Conservation (phyloP, 2,888 invertebrate genomes). For the Lepas anatifera region DNA sequence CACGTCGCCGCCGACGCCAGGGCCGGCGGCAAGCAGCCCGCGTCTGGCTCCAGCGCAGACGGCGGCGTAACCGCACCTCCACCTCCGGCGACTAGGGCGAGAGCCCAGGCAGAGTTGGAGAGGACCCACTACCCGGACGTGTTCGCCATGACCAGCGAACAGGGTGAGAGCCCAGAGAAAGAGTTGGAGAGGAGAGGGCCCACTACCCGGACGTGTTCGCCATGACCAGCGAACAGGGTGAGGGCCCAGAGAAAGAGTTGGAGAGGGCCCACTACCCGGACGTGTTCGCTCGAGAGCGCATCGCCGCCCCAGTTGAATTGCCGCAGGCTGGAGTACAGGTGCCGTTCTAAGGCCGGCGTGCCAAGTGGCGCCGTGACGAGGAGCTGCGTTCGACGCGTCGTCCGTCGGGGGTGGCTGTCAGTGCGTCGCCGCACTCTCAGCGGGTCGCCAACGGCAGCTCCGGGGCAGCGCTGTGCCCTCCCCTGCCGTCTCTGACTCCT, state of each 20-base stretch:
- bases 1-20: slow-evolving; percentile 35
- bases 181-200: slow-evolving; percentile 45
- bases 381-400: slow-evolving; percentile 79
- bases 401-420: slow-evolving; percentile 37
- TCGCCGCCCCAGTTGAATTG: slow-evolving; percentile 81
- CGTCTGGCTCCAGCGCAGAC: slow-evolving; percentile 82
- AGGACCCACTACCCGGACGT: too few species aligned
- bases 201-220: too few species aligned
- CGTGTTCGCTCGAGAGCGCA: slow-evolving; percentile 80
- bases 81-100: slow-evolving; percentile 99
- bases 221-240: too few species aligned
- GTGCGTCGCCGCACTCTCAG: slow-evolving; percentile 24
- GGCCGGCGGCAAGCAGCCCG: slow-evolving; percentile 76
- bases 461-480: slow-evolving; percentile 53
- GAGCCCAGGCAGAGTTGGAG: slow-evolving; percentile 87
- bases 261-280: slow-evolving; percentile 80
- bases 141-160: too few species aligned
- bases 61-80: slow-evolving; percentile 93
- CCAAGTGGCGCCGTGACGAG: slow-evolving; percentile 93
- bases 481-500: slow-evolving; percentile 62
- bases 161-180: too few species aligned
- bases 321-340: slow-evolving; percentile 92
- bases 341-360: slow-evolving; percentile 92
- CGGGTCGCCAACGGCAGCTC: slow-evolving; percentile 43
- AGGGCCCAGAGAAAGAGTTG: too few species aligned